phyloP scores from a whole-genome alignment of 2,113 vertebrate genomes.

The Pachypanchax playfairii region DNA sequence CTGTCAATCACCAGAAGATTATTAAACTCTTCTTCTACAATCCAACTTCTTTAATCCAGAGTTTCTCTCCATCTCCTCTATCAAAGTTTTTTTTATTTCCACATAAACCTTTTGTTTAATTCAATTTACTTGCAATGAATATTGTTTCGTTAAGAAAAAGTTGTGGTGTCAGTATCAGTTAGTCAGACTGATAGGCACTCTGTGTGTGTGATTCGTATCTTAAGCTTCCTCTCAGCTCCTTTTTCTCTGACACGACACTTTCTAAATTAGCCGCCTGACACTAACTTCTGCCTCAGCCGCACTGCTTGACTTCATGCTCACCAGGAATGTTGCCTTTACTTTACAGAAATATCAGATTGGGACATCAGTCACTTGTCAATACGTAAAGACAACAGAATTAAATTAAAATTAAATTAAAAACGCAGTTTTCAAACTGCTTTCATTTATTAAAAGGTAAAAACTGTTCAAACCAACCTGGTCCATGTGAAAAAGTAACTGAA shows the following conservation, averaged over 20 bases:
- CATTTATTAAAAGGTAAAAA: too few relatives aligned
- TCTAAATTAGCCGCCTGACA: conserved; percentile 58
- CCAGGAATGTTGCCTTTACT: conserved; percentile 12
- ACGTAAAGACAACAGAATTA: not conserved
- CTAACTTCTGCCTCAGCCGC: conserved; percentile 28
- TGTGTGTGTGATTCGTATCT: conserved; percentile 28
- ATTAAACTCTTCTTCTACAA: conserved; percentile 23
- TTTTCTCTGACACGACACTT: conserved; percentile 66
- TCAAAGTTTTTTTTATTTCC: not conserved
- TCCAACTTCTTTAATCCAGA: conserved; percentile 12
- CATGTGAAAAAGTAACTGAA: too few relatives aligned
- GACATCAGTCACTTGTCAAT: not conserved
- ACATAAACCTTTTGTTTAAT: not conserved
- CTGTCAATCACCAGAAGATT: conserved; percentile 49
- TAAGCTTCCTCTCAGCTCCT: conserved; percentile 51
- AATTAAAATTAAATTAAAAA: not conserved
- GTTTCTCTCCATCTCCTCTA: conserved; percentile 42
- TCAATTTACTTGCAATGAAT: not conserved
- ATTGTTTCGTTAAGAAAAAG: conserved; percentile 13
- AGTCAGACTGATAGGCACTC: conserved; percentile 9
- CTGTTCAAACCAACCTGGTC: too few relatives aligned
- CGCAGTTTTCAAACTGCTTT: too few relatives aligned
- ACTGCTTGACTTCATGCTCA: conserved; percentile 21
- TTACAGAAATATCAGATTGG: not conserved
- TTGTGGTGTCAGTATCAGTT: conserved; percentile 20